Evolutionary conservation across 2,113 vertebrate species (phyloP).

Genomic region (Plecturocebus donacophilus): DNA sequence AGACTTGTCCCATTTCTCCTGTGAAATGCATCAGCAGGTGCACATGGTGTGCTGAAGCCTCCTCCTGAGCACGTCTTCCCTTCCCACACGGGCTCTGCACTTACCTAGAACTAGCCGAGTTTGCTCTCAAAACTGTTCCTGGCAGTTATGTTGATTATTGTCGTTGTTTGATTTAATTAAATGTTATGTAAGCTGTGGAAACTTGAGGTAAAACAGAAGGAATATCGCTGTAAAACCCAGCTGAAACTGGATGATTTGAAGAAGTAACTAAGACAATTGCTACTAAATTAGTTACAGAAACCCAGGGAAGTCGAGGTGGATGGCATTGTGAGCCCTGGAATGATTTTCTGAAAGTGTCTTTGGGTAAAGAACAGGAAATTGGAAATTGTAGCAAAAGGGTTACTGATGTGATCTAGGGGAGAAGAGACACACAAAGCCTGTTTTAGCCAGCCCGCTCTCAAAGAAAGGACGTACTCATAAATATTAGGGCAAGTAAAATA

Average conservation of each 20-base stretch:
- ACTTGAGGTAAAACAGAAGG: neutral
- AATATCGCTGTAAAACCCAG: neutral
- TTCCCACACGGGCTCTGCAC: rapidly evolving
- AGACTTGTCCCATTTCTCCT: neutral
- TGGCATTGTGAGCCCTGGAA: neutral
- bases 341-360: neutral
- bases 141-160: neutral
- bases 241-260: neutral
- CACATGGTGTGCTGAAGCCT: rapidly evolving
- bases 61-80: neutral
- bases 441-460: neutral
- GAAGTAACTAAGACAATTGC: neutral
- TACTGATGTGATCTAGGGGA: neutral
- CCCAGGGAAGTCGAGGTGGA: neutral
- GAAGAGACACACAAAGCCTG: neutral
- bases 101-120: neutral
- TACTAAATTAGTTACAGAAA: neutral
- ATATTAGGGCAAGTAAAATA: neutral
- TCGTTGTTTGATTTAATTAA: neutral
- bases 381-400: neutral
- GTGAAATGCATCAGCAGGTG: neutral
- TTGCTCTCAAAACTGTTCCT: neutral
- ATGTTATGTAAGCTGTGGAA: neutral
- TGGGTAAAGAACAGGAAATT: neutral
- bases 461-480: rapidly evolving